Conservation (phyloP, 2,888 invertebrate species). For the Crocallis elinguaria region DNA sequence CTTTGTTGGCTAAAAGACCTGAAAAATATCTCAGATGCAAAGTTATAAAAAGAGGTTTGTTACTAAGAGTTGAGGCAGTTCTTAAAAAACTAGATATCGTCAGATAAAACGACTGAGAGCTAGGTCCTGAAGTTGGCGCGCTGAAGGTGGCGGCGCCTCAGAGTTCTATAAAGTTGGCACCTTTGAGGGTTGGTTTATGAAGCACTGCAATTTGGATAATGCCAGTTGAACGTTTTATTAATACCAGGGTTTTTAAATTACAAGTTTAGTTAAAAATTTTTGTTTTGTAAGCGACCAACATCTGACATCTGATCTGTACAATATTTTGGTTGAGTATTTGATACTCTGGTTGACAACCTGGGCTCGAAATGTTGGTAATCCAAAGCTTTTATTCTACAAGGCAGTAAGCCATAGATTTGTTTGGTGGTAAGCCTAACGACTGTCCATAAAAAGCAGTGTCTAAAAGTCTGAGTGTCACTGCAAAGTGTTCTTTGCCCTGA, state of each 20-base stretch:
- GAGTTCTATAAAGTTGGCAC: neutral
- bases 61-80: neutral
- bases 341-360: no score
- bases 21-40: neutral
- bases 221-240: neutral
- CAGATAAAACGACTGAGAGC: neutral
- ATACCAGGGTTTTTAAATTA: neutral
- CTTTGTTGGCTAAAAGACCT: neutral
- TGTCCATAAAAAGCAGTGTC: no score
- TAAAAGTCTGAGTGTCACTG: no score
- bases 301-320: no score
- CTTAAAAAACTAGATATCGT: slow-evolving; percentile 5
- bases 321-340: no score
- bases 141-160: slow-evolving; percentile 2
- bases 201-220: neutral
- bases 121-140: neutral
- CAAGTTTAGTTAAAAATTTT: neutral
- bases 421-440: no score
- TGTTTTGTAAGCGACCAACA: neutral
- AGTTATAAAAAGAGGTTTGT: slow-evolving; percentile 3
- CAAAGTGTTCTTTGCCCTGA: no score
- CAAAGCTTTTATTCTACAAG: no score
- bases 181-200: neutral
- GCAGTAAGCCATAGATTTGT: no score
- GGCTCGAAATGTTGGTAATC: no score